Percentiles rank a stretch among this genome's conserved stretches.
phyloP scores from a whole-genome alignment of 2,888 invertebrate genomes.

The Oscheius onirici region DNA sequence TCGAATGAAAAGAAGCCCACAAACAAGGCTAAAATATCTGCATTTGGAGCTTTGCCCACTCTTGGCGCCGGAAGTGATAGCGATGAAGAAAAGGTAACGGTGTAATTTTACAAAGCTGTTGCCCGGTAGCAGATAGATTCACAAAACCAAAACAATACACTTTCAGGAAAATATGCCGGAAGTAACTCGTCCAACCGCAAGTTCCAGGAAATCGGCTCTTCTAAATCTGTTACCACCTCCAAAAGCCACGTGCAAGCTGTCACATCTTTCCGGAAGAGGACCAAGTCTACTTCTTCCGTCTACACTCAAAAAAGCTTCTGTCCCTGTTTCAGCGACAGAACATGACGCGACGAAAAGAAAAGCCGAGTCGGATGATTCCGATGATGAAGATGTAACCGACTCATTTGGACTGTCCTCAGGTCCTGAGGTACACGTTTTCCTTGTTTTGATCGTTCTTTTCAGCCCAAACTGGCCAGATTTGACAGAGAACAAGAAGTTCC shows the following conservation, averaged over 20 bases:
- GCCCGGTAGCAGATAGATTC: too few species aligned
- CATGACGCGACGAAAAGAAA: too few species aligned
- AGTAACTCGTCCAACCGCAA: background rate
- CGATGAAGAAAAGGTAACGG: constrained; percentile 37
- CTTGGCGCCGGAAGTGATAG: constrained; percentile 34
- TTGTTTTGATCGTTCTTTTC: too few species aligned
- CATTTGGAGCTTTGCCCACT: constrained; percentile 41
- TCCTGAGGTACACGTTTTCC: too few species aligned
- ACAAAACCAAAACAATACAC: too few species aligned
- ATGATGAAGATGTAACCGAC: too few species aligned
- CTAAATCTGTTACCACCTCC: constrained; percentile 32
- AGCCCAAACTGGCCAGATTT: too few species aligned
- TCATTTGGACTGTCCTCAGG: too few species aligned
- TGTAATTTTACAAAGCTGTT: too few species aligned
- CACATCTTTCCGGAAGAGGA: background rate
- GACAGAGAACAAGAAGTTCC: too few species aligned
- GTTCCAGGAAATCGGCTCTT: constrained; percentile 2
- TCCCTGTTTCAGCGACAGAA: constrained; percentile 4
- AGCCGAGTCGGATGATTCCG: too few species aligned
- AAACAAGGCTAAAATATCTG: constrained; percentile 42
- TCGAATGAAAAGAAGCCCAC: constrained; percentile 25
- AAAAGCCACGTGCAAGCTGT: constrained; percentile 12
- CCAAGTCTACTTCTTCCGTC: constrained; percentile 5
- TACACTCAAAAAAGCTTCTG: background rate
- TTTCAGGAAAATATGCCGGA: too few species aligned